Base-by-base conservation (phyloP, 2,113 vertebrate genomes). In the Syngnathus typhle region DNA sequence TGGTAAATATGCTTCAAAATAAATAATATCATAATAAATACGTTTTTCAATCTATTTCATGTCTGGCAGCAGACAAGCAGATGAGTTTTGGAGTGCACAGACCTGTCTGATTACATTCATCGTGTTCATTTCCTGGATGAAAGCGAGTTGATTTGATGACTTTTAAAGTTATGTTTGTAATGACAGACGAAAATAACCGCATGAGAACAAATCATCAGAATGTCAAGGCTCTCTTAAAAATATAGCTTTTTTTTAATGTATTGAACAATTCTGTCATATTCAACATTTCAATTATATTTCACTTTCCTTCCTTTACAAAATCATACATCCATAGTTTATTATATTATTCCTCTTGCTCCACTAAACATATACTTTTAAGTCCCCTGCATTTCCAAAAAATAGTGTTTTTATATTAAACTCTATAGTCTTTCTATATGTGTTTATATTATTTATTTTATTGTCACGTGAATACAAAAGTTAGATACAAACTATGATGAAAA, bases 141-240 rank as follows among this genome's bases (percentile, higher is more conserved):
- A 23, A 41, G 0, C 7, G 12, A 44, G 39, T 18, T 27, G 7
- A 62, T 44, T 44, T 62, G 3, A 15, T 44, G 7, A 62, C 27
- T 44, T 62, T 7, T 23, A 23, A 27, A 27, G 21, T 10, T 7
- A 21, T 44, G n/a, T 6, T 43, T 27, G 60, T 15, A 44, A 62
- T 44, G 12, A 60, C 59, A 60, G 12, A 52, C 8, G 9, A 10
- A 52, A 52, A 21, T 4, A n/a, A 9, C 49, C n/a, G 19, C 21
- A 62, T 62, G 21, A 27, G 6, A 62, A 62, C 6, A 27, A 41
- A 60, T n/a, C 10, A 62, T 62, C 60, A 71, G 38, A 2, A 65
- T 62, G 27, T n/a, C 16, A 65, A 43, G 21, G 38, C 36, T 60
- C 51, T 41, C 27, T 12, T 70, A 59, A 62, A 70, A 67, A 65